A percentile compares a stretch with the other conserved stretches of the same genome.
Evolutionary conservation across 2,888 invertebrate genomes (phyloP).

Genomic region (Lissocephala sabroskyi): DNA sequence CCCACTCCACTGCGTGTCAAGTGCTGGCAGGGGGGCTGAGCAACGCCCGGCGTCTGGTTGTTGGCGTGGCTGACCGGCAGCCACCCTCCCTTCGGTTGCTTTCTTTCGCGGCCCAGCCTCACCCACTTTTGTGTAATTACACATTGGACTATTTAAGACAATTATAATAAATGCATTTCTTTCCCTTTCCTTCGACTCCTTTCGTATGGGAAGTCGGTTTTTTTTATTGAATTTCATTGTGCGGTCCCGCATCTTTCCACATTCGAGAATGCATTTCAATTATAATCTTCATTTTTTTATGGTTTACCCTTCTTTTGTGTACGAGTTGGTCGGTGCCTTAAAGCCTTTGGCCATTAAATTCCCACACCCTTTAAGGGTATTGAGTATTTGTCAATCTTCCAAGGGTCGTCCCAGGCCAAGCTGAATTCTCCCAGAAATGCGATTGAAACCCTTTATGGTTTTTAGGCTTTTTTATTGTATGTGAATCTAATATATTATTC

Average conservation of each 20-base stretch:
- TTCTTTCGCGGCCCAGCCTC: not conserved
- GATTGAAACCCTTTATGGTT: too few species aligned
- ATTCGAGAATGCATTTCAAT: slow-evolving; percentile 23
- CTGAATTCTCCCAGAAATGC: too few species aligned
- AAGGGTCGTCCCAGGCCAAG: too few species aligned
- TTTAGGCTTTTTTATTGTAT: too few species aligned
- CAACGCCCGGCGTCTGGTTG: slow-evolving; percentile 48
- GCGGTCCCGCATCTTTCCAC: not conserved
- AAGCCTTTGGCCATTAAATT: too few species aligned
- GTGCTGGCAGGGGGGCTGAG: slow-evolving; percentile 17
- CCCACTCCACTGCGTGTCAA: slow-evolving; percentile 27
- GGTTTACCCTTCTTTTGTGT: too few species aligned
- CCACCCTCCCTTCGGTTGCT: not conserved
- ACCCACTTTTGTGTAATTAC: slow-evolving; percentile 27
- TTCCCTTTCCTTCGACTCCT: slow-evolving; percentile 11
- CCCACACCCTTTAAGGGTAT: too few species aligned
- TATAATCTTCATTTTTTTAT: slow-evolving; percentile 20
- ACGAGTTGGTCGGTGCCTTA: too few species aligned
- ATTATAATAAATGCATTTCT: slow-evolving; percentile 37
- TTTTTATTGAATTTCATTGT: not conserved
- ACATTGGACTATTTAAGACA: slow-evolving; percentile 35
- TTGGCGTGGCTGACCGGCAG: slow-evolving; percentile 20
- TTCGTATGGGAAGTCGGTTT: slow-evolving; percentile 8
- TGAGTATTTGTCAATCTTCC: too few species aligned
- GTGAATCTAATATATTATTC: too few species aligned